phyloP scores from a whole-genome alignment of 2,797 vertebrate species.

The Heterohyrax brucei region DNA sequence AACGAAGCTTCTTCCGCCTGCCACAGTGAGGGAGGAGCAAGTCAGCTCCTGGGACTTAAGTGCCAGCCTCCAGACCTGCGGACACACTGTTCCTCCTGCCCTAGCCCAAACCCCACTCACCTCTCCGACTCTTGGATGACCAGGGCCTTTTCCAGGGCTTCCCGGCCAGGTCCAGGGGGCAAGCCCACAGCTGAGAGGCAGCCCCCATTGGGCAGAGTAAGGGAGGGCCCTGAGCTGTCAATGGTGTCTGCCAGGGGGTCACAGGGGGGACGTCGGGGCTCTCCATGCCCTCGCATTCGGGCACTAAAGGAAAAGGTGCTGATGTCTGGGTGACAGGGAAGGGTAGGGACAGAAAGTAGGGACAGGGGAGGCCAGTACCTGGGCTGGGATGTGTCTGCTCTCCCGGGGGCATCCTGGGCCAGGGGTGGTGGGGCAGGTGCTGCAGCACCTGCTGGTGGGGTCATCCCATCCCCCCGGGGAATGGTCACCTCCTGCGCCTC shows the following conservation, averaged over 20 bases:
- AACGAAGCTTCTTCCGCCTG: conserved; percentile 95
- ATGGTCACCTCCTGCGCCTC: conserved; percentile 97
- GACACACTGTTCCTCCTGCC: not conserved
- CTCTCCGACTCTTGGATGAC: conserved; percentile 95
- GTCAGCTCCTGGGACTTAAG: not conserved
- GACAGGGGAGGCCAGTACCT: conserved; percentile 79
- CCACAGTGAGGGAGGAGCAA: not conserved
- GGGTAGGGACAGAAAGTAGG: accelerated
- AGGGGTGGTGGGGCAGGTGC: conserved; percentile 89
- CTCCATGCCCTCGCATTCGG: conserved; percentile 94
- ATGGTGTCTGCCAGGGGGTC: conserved; percentile 92
- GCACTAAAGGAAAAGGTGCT: conserved; percentile 89
- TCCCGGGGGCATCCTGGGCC: conserved; percentile 91
- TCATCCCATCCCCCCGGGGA: conserved; percentile 89
- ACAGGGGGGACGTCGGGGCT: conserved; percentile 89
- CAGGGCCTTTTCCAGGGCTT: conserved; percentile 95
- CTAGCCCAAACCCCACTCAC: conserved; percentile 85
- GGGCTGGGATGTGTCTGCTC: conserved; percentile 91
- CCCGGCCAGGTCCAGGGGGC: conserved; percentile 93
- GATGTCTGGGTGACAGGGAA: not conserved
- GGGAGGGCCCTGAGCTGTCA: conserved; percentile 95
- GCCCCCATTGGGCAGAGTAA: conserved; percentile 94
- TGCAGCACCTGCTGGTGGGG: conserved; percentile 86
- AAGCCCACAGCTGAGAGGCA: conserved; percentile 94
- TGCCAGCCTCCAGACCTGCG: not conserved